A percentile compares a stretch with the other conserved stretches of the same genome.
Conservation (phyloP, 2,797 vertebrate species). For the Thamnophis elegans region DNA sequence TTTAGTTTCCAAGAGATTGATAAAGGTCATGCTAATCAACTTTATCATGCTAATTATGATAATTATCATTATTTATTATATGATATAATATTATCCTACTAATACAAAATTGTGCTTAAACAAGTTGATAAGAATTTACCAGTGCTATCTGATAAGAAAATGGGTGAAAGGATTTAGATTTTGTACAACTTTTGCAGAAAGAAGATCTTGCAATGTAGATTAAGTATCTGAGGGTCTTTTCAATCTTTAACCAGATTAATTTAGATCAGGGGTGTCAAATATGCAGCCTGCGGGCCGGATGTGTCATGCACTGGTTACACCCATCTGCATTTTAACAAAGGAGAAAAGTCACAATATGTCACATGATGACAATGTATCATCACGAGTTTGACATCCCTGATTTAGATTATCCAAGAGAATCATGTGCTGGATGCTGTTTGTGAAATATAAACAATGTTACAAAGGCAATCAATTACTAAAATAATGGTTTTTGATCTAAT, state of each 20-base stretch:
- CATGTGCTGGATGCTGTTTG: background rate
- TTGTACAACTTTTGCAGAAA: background rate
- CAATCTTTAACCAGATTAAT: background rate
- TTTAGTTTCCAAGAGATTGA: background rate
- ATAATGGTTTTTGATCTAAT: background rate
- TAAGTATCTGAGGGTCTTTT: background rate
- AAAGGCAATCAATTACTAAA: background rate
- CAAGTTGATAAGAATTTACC: background rate
- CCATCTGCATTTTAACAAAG: no score
- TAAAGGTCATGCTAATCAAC: background rate
- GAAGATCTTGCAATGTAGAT: background rate
- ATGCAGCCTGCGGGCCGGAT: rapidly evolving
- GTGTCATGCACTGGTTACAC: no score
- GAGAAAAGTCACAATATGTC: no score
- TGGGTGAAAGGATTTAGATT: background rate
- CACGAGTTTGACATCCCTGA: no score
- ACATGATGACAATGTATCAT: no score
- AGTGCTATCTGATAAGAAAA: background rate
- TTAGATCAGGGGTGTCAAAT: background rate
- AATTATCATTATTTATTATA: no score
- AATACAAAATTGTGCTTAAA: background rate
- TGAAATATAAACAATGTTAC: background rate
- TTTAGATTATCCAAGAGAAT: background rate
- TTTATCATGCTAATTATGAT: no score
- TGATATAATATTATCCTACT: no score